Evolutionary conservation across 2,888 invertebrate genomes (phyloP).

Genomic region (Acanthoscelides obtectus): DNA sequence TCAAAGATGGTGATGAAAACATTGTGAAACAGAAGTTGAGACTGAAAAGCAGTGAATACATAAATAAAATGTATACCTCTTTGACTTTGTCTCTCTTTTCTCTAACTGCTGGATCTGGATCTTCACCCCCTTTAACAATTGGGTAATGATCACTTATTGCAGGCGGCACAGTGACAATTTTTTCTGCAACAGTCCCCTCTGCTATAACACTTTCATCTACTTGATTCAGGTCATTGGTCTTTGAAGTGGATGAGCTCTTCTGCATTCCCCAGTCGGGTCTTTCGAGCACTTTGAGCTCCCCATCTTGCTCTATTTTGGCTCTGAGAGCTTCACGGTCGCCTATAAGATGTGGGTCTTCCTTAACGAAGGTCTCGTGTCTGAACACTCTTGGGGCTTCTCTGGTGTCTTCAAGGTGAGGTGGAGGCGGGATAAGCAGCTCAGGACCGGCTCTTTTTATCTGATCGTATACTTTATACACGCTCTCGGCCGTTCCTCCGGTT

Average conservation of each 20-base stretch:
- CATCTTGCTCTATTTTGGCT: slow-evolving; percentile 84
- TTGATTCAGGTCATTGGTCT: slow-evolving; percentile 11
- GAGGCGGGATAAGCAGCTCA: slow-evolving; percentile 80
- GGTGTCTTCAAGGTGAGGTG: slow-evolving; percentile 58
- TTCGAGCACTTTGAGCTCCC: slow-evolving; percentile 73
- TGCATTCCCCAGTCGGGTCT: slow-evolving; percentile 59
- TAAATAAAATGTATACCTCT: too few species aligned
- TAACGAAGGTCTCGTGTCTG: slow-evolving; percentile 54
- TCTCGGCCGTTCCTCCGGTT: slow-evolving; percentile 65
- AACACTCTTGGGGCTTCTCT: slow-evolving; percentile 54
- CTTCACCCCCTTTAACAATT: slow-evolving; percentile 61
- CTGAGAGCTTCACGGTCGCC: slow-evolving; percentile 74
- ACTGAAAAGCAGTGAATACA: too few species aligned
- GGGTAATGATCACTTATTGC: slow-evolving; percentile 53
- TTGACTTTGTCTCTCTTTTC: slow-evolving; percentile 78
- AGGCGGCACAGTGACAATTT: slow-evolving; percentile 52
- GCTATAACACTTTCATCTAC: slow-evolving; percentile 35
- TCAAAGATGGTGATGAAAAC: too few species aligned
- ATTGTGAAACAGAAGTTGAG: too few species aligned
- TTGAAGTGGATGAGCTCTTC: slow-evolving; percentile 38
- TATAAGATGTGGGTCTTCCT: slow-evolving; percentile 66
- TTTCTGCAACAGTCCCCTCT: slow-evolving; percentile 30
- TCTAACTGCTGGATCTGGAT: slow-evolving; percentile 61
- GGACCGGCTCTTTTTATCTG: slow-evolving; percentile 87
- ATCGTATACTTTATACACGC: slow-evolving; percentile 80